phyloP scores from a whole-genome alignment of 2,888 invertebrate species.

The Micoletzkya japonica region DNA sequence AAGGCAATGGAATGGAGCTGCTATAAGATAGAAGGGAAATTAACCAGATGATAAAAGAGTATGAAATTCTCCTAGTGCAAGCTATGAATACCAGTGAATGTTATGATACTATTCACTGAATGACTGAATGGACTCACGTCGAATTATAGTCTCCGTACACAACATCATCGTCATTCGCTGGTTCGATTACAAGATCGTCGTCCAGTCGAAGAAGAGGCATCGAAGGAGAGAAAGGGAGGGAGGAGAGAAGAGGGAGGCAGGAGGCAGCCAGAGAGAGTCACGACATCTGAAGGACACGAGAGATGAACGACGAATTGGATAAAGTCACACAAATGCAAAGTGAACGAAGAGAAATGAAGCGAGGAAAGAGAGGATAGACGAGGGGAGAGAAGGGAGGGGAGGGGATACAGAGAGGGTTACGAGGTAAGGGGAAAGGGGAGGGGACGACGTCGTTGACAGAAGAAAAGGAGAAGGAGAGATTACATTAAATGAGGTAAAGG shows the following conservation, averaged over 20 bases:
- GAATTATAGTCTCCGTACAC: constrained; percentile 59
- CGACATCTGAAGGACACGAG: no score
- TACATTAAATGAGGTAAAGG: no score
- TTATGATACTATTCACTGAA: background rate
- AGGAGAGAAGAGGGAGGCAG: constrained; percentile 5
- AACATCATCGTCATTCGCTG: constrained; percentile 60
- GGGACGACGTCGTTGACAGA: no score
- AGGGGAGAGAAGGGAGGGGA: background rate
- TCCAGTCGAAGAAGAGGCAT: constrained; percentile 48
- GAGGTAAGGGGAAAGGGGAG: no score
- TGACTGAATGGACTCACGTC: constrained; percentile 44
- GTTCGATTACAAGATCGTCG: constrained; percentile 62
- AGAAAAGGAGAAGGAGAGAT: background rate
- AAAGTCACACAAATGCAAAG: no score
- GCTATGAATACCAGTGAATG: background rate
- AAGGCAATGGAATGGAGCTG: no score
- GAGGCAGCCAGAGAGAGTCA: background rate
- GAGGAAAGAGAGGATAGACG: background rate
- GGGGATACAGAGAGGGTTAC: constrained; percentile 7
- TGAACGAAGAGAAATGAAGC: no score
- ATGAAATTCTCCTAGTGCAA: background rate
- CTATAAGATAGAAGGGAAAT: no score
- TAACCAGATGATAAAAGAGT: background rate
- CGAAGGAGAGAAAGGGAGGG: background rate
- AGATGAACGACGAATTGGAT: no score